phyloP scores from a whole-genome alignment of 2,888 invertebrate genomes.

The Xestia rhomboidea region DNA sequence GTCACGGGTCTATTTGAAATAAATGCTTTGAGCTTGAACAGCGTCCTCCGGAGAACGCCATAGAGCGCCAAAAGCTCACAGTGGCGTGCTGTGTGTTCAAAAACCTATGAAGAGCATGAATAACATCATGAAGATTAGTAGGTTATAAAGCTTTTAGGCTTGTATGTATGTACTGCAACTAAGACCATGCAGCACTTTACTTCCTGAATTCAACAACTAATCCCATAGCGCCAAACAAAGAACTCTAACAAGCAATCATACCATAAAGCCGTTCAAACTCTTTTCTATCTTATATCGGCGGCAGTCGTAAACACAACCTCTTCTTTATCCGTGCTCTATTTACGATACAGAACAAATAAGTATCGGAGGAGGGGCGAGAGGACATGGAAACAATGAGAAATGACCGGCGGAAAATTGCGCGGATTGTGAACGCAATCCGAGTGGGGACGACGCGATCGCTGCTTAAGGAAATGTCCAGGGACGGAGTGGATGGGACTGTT shows the following conservation, averaged over 20 bases:
- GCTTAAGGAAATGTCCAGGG: slow-evolving; percentile 75
- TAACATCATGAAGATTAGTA: too few species aligned
- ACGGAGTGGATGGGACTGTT: slow-evolving; percentile 65
- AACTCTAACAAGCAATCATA: slow-evolving; percentile 69
- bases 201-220: background rate
- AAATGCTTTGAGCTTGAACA: background rate
- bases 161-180: too few species aligned
- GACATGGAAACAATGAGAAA: slow-evolving; percentile 87
- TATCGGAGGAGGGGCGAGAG: slow-evolving; percentile 75
- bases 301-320: slow-evolving; percentile 79
- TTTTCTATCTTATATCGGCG: slow-evolving; percentile 65
- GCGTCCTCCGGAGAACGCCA: too few species aligned
- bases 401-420: slow-evolving; percentile 90
- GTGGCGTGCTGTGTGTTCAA: too few species aligned
- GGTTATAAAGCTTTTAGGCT: too few species aligned
- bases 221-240: slow-evolving; percentile 17
- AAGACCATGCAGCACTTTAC: background rate
- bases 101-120: too few species aligned
- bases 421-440: slow-evolving; percentile 83
- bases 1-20: too few species aligned
- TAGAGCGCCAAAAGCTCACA: background rate
- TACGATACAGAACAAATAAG: slow-evolving; percentile 81
- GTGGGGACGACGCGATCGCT: slow-evolving; percentile 77
- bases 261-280: slow-evolving; percentile 63
- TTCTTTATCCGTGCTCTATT: slow-evolving; percentile 76